These are phyloP conservation scores for Tenthredo distinguenda DNA, from an alignment of 2,888 invertebrate genomes.

Conservation along the genomic window DNA sequence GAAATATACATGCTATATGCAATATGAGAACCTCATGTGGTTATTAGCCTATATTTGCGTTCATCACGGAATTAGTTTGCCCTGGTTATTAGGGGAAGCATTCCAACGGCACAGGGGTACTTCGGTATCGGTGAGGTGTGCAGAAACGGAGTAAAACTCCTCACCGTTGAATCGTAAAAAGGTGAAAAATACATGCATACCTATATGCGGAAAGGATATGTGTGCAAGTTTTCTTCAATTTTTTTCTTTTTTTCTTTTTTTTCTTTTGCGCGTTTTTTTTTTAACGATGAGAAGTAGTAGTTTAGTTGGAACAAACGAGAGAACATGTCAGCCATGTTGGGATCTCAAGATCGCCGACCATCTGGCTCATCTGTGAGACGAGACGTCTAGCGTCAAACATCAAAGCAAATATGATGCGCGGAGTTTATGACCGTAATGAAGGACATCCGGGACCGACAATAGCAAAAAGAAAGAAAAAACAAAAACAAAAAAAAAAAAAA, in stretches of 20 bases:
- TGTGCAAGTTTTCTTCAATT: not conserved
- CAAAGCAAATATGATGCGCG: conserved; percentile 53
- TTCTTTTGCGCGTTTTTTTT: not conserved
- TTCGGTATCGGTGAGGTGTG: not conserved
- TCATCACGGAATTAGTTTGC: conserved; percentile 13
- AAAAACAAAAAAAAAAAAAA: not conserved
- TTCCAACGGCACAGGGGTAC: not conserved
- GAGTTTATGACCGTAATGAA: conserved; percentile 64
- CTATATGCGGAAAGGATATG: not conserved
- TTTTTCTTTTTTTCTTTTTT: not conserved
- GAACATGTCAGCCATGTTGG: not conserved
- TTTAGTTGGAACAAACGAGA: conserved; percentile 16
- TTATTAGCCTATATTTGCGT: not conserved
- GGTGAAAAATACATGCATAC: not conserved
- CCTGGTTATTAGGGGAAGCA: not conserved
- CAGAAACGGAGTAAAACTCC: not conserved
- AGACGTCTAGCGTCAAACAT: conserved; percentile 41
- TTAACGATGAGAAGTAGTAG: not conserved
- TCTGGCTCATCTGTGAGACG: conserved; percentile 44
- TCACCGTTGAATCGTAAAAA: not conserved
- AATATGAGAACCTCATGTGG: conserved; percentile 1
- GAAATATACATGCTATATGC: not conserved
- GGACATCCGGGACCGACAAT: conserved; percentile 61
- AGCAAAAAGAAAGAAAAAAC: conserved; percentile 33
- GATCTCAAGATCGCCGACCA: conserved; percentile 34